phyloP scores from a whole-genome alignment of 2,888 invertebrate genomes.

The Heliconius hortense region DNA sequence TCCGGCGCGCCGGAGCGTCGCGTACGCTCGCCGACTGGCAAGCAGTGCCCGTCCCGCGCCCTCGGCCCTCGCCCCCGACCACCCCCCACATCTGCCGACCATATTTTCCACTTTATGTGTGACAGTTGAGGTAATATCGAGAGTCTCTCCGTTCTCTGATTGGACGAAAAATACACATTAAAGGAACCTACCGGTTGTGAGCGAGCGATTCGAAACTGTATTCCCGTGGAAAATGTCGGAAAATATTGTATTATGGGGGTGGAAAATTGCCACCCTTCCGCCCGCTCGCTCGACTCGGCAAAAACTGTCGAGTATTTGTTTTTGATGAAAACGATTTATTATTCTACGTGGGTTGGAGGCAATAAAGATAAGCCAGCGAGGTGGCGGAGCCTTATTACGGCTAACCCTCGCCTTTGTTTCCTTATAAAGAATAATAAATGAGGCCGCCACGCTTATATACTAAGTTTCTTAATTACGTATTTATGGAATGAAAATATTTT shows the following conservation, averaged over 20 bases:
- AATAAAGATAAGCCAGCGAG: conserved; percentile 83
- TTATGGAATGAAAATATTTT: conserved; percentile 73
- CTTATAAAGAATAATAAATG: conserved; percentile 83
- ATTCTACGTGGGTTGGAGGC: conserved; percentile 83
- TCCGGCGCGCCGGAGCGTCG: conserved; percentile 79
- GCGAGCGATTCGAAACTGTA: conserved; percentile 82
- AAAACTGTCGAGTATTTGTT: conserved; percentile 83
- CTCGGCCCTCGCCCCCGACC: conserved; percentile 51
- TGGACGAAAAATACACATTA: conserved; percentile 84
- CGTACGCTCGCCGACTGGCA: conserved; percentile 77
- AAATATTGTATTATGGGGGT: conserved; percentile 83
- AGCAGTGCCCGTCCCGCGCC: conserved; percentile 55
- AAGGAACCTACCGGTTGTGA: conserved; percentile 80
- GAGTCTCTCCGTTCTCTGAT: conserved; percentile 82
- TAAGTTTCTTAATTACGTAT: conserved; percentile 80
- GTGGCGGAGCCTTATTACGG: conserved; percentile 83
- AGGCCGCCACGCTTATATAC: conserved; percentile 80
- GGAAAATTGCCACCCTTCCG: conserved; percentile 81
- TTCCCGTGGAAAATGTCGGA: conserved; percentile 83
- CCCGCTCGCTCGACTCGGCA: conserved; percentile 81
- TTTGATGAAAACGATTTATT: conserved; percentile 83
- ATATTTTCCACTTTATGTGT: conserved; percentile 84
- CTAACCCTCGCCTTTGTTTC: conserved; percentile 83
- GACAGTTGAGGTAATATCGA: conserved; percentile 84
- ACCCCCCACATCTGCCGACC: conserved; percentile 80